Evolutionary conservation across 2,888 invertebrate species (phyloP), one percentile per base, ranked within the genome.

Genomic region (Microdon myrmicae): DNA sequence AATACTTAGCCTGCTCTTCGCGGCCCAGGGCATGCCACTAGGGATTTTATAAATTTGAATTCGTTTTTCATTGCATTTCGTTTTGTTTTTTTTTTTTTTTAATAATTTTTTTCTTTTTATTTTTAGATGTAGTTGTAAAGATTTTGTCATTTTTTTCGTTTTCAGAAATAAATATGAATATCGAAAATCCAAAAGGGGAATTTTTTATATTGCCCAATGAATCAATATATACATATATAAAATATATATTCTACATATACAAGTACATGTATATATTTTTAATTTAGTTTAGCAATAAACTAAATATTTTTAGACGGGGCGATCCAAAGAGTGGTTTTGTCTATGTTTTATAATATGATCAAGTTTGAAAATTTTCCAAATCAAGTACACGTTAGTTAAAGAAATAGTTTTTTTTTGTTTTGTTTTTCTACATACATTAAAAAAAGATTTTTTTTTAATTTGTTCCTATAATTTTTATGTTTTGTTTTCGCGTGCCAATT

Each of bases 11-110:
- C 86, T 98, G 97, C 86, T 98, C 96, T 84, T 95, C 94, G 84
- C 96, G 91, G 83, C 95, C 94, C 87, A 99, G 89, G 83, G 96
- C 95, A 88, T 99, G 99, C 99, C 99, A 99, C 96, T 97, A 70
- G 55, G 25, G 32, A 10, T 25, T 26, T 28, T 29, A 32, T 28
- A 4, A 20, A 16, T 37, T 37, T n/a, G n/a, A n/a, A n/a, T n/a
- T n/a, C n/a, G n/a, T n/a, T 19, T 19, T 43, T 19, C n/a, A 13
- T 4, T 10, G 83, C 82, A 22, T 41, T 16, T 43, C 23, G 13
- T n/a, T 6, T 23, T 6, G 28, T 26, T 39, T n/a, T 20, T 7
- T 19, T 47, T 17, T 44, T 28, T 45, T 28, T 35, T 44, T 54
- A 16, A 20, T 32, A 17, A 38, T 20, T 60, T 39, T 41, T 28